phyloP scores from a whole-genome alignment of 2,113 vertebrate species.

The Sinocyclocheilus grahami region DNA sequence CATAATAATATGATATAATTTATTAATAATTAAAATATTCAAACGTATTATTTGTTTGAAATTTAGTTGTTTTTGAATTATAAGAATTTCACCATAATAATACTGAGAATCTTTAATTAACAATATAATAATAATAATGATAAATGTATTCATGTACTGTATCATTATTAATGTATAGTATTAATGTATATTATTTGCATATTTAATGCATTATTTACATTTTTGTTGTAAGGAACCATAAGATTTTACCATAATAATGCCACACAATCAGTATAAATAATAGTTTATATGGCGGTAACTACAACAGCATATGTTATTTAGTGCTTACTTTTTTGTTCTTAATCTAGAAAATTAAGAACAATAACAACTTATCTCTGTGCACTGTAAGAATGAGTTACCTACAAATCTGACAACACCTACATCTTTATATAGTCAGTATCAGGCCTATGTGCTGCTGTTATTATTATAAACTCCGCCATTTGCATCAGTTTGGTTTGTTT shows the following conservation, averaged over 20 bases:
- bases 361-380: background rate
- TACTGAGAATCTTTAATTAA: background rate
- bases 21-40: background rate
- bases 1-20: background rate
- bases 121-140: background rate
- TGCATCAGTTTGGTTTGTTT: constrained; percentile 11
- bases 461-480: background rate
- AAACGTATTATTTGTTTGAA: background rate
- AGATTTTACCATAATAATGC: background rate
- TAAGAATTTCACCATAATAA: background rate
- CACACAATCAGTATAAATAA: background rate
- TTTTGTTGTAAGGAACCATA: background rate
- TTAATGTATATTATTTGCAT: background rate
- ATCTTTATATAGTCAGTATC: background rate
- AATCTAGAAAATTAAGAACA: background rate
- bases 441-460: background rate
- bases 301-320: background rate
- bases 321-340: background rate
- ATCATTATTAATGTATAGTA: background rate
- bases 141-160: background rate
- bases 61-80: background rate
- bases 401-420: background rate
- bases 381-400: background rate
- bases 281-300: background rate
- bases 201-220: background rate